Conservation (phyloP, 2,797 vertebrate genomes). For the Lithobates sylvaticus region DNA sequence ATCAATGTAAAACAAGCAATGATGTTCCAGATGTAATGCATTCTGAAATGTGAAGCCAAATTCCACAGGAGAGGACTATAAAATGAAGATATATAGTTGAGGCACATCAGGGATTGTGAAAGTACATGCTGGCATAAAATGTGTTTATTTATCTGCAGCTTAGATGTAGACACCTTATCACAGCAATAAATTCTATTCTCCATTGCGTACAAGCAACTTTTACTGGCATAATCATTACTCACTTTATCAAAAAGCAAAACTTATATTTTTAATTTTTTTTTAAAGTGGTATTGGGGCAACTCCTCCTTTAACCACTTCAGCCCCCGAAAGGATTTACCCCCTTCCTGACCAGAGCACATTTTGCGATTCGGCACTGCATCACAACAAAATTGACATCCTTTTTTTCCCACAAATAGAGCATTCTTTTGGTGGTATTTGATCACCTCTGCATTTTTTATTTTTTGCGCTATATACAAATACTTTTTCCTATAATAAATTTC, state of each 20-base stretch:
- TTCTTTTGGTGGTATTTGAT: too few relatives aligned
- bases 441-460: too few relatives aligned
- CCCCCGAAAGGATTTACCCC: too few relatives aligned
- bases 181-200: constrained; percentile 40
- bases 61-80: constrained; percentile 21
- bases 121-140: constrained; percentile 37
- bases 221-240: not conserved
- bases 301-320: too few relatives aligned
- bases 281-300: too few relatives aligned
- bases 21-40: constrained; percentile 21
- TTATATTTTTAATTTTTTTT: too few relatives aligned
- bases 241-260: not conserved
- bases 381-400: too few relatives aligned
- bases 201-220: constrained; percentile 14
- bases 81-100: constrained; percentile 47
- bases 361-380: too few relatives aligned
- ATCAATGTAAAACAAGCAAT: constrained; percentile 20
- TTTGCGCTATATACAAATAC: too few relatives aligned
- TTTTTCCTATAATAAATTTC: too few relatives aligned
- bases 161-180: constrained; percentile 38
- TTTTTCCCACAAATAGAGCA: too few relatives aligned
- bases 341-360: too few relatives aligned
- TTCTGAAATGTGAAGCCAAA: constrained; percentile 23
- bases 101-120: constrained; percentile 20
- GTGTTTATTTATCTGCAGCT: constrained; percentile 51